Conservation (phyloP, 1,140 invertebrate species). For the Ceratitis capitata region DNA sequence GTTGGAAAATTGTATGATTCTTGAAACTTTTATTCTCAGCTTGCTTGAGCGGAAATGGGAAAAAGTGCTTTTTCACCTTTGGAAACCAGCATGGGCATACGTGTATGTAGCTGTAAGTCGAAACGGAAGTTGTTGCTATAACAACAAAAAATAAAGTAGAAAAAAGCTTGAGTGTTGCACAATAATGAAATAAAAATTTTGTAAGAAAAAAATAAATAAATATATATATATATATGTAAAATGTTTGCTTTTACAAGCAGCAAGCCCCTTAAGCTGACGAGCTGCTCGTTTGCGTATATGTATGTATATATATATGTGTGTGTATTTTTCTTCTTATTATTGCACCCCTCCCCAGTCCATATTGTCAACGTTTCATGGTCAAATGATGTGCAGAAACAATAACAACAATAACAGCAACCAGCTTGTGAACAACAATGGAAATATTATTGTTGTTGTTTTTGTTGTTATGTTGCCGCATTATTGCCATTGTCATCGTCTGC, state of each 20-base stretch:
- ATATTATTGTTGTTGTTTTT: not conserved
- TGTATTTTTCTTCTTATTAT: not conserved
- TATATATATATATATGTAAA: too few species aligned
- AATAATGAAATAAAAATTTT: not conserved
- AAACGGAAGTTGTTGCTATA: not conserved
- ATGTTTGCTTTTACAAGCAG: not conserved
- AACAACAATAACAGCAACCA: not conserved
- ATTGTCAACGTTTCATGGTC: constrained; percentile 22
- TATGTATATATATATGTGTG: too few species aligned
- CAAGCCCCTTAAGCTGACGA: not conserved
- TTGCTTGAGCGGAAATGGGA: not conserved
- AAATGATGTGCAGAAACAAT: not conserved
- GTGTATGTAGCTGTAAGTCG: too few species aligned
- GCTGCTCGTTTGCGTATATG: not conserved
- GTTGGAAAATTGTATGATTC: too few species aligned
- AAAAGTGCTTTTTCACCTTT: not conserved
- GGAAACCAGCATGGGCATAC: too few species aligned
- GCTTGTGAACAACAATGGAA: not conserved
- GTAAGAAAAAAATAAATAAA: too few species aligned
- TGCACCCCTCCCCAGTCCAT: not conserved
- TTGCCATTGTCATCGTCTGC: not conserved
- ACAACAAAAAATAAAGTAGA: not conserved
- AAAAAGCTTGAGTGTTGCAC: not conserved
- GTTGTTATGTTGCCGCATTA: not conserved
- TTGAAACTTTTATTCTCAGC: not conserved